Conservation (phyloP, 1,140 invertebrate species). For the Eurytemora carolleeae region DNA sequence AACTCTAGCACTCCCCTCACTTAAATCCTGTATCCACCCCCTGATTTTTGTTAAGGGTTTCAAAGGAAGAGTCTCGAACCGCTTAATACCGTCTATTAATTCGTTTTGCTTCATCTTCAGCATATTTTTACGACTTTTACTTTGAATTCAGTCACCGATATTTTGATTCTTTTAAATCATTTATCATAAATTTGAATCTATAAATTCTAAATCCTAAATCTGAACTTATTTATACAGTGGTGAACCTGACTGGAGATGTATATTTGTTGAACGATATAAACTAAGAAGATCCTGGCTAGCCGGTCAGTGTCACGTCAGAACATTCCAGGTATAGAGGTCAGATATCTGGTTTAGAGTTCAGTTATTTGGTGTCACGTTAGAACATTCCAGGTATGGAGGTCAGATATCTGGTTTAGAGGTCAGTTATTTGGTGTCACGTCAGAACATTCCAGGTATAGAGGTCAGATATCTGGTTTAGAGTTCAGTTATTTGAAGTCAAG, state of each 20-base stretch:
- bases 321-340: constrained; percentile 28
- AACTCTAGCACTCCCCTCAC: too few species aligned
- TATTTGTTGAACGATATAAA: constrained; percentile 23
- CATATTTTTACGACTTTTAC: neutral
- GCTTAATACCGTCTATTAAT: neutral
- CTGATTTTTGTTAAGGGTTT: too few species aligned
- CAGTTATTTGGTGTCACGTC: constrained; percentile 24
- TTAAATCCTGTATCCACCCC: too few species aligned
- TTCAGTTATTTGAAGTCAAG: constrained; percentile 24
- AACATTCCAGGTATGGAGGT: constrained; percentile 29
- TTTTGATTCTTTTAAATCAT: neutral
- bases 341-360: too few species aligned
- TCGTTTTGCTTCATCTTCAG: neutral
- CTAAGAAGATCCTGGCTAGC: constrained; percentile 24
- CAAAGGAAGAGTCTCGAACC: neutral
- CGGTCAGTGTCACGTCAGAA: constrained; percentile 26
- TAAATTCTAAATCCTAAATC: too few species aligned
- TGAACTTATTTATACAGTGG: too few species aligned
- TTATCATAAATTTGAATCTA: too few species aligned
- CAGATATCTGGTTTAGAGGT: too few species aligned
- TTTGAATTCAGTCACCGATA: neutral
- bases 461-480: too few species aligned
- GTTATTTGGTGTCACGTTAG: constrained; percentile 25
- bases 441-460: constrained; percentile 29
- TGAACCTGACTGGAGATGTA: constrained; percentile 19